Base-by-base conservation (phyloP, 2,888 invertebrate genomes). In the Stenolophus ochropezus region DNA sequence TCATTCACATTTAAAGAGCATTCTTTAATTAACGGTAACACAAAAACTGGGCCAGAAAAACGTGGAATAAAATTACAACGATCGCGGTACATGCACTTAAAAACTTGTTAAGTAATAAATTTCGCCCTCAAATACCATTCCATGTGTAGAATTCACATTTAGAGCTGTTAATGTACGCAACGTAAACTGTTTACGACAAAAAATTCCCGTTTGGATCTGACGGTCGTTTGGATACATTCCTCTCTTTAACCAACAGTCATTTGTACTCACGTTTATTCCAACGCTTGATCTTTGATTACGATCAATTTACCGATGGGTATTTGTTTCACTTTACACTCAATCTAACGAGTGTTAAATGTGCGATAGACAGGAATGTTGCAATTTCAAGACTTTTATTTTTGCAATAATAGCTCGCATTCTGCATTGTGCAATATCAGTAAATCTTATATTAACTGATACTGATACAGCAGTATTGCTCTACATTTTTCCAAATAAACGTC, bases 141-240 rank as follows among this genome's bases (percentile, higher is more conserved):
- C 56, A 56, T 56, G 56, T 56, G 56, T 56, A 56, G 56, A 56
- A 56, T 56, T 56, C 56, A 20, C 56, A 56, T 56, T 56, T 56
- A 8, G 20, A 18, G 56, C 21, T 56, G 56, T 56, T 56, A 56
- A 56, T 21, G 56, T 51, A 20, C 14, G 56, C 18, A 56, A 14
- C 2, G 20, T 21, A 56, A 56, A 56, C 56, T 56, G 56, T 42
- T 56, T 56, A 56, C 56, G 21, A 56, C 56, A 56, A 56, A 56
- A 56, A 56, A 56, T 20, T 21, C 8, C 18, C 21, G 18, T 11
- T 18, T 18, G 18, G 8, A 56, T 18, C 56, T 56, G 56, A 21
- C 18, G 21, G 14, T 56, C 18, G 18, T 56, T 56, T 56, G 18
- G 8, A 33, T 5, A 33, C 33, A 33, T 33, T 33, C 33, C 33